A percentile compares a stretch with the other conserved stretches of the same genome.
Evolutionary conservation across 2,113 vertebrate genomes (phyloP).

Genomic region (Varanus komodoensis): DNA sequence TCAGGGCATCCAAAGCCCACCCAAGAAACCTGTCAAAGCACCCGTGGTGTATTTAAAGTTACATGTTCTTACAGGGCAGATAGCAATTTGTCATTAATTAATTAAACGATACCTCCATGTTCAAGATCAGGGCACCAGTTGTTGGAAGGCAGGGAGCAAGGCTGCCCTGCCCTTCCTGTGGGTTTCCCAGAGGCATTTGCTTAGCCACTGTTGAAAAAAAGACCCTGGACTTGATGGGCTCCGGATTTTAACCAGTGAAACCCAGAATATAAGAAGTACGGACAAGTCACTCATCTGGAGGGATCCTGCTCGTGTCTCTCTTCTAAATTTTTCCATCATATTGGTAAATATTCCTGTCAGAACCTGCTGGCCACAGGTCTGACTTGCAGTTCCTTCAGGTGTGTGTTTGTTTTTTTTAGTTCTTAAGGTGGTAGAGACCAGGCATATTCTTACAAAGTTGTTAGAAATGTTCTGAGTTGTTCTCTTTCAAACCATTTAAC

Average conservation of each 20-base stretch:
- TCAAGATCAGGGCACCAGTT: neutral
- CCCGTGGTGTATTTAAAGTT: neutral
- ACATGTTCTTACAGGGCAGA: no score
- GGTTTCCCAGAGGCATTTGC: neutral
- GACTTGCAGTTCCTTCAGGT: neutral
- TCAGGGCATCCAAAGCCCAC: neutral
- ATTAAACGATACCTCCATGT: neutral
- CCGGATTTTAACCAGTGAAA: neutral
- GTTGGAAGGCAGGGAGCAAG: neutral
- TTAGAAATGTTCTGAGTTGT: neutral
- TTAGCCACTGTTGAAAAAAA: neutral
- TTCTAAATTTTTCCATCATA: constrained; percentile 20
- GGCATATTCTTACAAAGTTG: neutral
- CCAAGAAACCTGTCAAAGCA: neutral
- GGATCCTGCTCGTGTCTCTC: neutral
- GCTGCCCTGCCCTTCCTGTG: neutral
- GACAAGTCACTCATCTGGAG: neutral
- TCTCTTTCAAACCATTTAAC: neutral
- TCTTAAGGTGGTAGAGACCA: neutral
- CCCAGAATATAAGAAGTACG: neutral
- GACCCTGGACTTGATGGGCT: neutral
- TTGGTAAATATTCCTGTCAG: neutral
- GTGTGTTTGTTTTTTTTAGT: neutral
- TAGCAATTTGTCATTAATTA: neutral
- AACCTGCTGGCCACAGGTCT: neutral